These are phyloP conservation scores for Loripinus fragilis DNA, from an alignment of 2,888 invertebrate genomes.

Conservation along the genomic window DNA sequence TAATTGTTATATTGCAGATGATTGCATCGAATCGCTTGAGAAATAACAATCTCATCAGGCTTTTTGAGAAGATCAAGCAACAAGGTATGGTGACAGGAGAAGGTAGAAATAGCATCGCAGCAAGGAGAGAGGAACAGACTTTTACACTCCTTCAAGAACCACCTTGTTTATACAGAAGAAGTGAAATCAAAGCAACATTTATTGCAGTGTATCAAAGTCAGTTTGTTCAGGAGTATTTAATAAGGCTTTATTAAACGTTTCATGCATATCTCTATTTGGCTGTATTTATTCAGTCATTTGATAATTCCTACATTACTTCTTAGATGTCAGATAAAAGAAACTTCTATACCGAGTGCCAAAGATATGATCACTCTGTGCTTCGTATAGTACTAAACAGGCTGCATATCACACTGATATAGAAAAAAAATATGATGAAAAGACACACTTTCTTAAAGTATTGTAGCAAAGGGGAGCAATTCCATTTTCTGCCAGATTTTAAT, in stretches of 20 bases:
- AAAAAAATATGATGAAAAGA: neutral
- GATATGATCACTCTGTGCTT: neutral
- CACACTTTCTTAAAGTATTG: slow-evolving; percentile 13
- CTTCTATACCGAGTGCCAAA: neutral
- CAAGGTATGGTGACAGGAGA: neutral
- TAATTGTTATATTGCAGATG: neutral
- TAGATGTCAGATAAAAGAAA: neutral
- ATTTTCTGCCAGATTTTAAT: neutral
- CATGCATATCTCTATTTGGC: neutral
- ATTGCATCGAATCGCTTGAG: neutral
- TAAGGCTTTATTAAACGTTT: neutral
- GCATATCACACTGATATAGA: neutral
- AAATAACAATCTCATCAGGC: neutral
- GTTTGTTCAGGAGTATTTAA: neutral
- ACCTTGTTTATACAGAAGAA: neutral
- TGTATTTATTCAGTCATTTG: neutral
- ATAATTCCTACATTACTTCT: neutral
- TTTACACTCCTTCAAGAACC: neutral
- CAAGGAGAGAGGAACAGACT: neutral
- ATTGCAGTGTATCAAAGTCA: neutral
- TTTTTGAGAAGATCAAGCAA: neutral
- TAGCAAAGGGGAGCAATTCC: neutral
- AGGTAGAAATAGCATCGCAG: neutral
- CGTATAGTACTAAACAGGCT: neutral
- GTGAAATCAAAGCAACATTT: neutral